phyloP scores from a whole-genome alignment of 2,888 invertebrate genomes.

The Xestia rhomboidea region DNA sequence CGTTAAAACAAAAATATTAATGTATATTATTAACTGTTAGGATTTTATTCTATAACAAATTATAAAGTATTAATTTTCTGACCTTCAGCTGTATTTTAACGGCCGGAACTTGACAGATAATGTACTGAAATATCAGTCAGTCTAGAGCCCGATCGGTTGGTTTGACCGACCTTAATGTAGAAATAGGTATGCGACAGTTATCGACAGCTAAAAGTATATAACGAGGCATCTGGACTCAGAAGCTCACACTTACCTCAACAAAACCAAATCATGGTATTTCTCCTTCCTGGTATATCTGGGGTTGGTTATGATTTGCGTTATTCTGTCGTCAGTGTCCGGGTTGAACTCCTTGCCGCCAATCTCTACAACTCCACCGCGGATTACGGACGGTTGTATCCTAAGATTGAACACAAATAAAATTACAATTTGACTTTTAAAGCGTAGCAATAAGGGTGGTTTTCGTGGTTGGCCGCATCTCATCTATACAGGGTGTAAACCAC shows the following conservation, averaged over 20 bases:
- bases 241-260: conserved; percentile 78
- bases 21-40: neutral
- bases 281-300: conserved; percentile 79
- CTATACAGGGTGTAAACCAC: no score
- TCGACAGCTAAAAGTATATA: neutral
- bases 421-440: neutral
- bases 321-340: conserved; percentile 75
- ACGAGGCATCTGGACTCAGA: neutral
- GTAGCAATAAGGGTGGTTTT: neutral
- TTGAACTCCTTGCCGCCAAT: conserved; percentile 74
- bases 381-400: conserved; percentile 81
- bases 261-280: conserved; percentile 85
- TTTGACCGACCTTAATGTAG: no score
- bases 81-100: neutral
- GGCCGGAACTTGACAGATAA: no score
- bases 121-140: no score
- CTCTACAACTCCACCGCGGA: conserved; percentile 81
- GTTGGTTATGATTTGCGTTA: conserved; percentile 76
- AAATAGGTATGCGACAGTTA: no score
- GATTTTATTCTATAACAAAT: neutral
- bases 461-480: neutral
- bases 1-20: neutral
- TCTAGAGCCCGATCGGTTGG: neutral
- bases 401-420: conserved; percentile 44
- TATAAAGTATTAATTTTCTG: neutral